Conservation (phyloP, 2,888 invertebrate genomes). For the Flexamia atlantica region DNA sequence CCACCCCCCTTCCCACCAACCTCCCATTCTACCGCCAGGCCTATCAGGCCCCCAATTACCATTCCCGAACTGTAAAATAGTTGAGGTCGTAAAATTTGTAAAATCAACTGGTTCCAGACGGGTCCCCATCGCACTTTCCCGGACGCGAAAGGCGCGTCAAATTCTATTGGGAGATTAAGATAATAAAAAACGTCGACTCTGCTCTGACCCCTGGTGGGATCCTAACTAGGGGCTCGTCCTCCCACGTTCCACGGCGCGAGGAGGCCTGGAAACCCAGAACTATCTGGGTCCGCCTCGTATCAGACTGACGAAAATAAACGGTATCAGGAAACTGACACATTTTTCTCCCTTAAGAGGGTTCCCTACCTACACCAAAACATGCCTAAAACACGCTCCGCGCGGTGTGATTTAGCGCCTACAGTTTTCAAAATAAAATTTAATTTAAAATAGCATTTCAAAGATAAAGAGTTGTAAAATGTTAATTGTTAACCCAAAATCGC, state of each 20-base stretch:
- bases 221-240: conserved; percentile 18
- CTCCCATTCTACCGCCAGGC: too few species aligned
- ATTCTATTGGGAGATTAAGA: conserved; percentile 32
- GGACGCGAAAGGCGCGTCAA: conserved; percentile 32
- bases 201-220: conserved; percentile 1
- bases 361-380: too few species aligned
- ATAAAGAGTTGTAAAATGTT: too few species aligned
- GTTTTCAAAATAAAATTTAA: too few species aligned
- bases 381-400: too few species aligned
- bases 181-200: neutral
- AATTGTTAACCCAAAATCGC: too few species aligned
- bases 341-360: too few species aligned
- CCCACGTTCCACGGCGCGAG: neutral
- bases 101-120: neutral
- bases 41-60: neutral
- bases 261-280: neutral
- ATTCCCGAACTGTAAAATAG: neutral
- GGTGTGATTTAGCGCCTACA: too few species aligned
- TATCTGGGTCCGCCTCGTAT: neutral
- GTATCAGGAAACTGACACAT: too few species aligned
- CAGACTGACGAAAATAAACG: neutral
- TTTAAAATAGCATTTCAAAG: too few species aligned
- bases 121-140: neutral
- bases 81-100: neutral
- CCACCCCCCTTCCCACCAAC: too few species aligned